phyloP scores from a whole-genome alignment of 2,113 vertebrate genomes.

The Eonycteris spelaea region DNA sequence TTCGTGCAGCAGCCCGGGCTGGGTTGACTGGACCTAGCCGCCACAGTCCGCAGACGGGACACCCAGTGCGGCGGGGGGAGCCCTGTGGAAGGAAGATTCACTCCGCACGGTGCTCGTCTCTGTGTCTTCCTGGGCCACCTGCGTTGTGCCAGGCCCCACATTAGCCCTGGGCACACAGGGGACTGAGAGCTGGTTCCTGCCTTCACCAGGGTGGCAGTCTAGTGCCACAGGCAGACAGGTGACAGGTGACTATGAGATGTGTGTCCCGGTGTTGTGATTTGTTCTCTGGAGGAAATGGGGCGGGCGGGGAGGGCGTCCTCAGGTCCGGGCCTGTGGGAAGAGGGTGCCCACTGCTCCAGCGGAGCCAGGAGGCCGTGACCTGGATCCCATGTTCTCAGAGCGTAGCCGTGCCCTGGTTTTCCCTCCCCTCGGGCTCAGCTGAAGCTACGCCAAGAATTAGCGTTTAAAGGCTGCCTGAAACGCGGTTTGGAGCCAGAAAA shows the following conservation, averaged over 20 bases:
- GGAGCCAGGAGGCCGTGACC: slow-evolving; percentile 47
- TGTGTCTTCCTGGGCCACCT: fast-evolving
- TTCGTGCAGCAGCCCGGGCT: background rate
- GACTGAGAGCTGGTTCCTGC: background rate
- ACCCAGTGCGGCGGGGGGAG: background rate
- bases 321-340: background rate
- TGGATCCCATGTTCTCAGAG: slow-evolving; percentile 59
- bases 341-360: background rate
- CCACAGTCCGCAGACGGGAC: background rate
- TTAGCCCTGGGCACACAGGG: background rate
- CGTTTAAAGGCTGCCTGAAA: slow-evolving; percentile 71
- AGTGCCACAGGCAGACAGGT: background rate
- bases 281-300: background rate
- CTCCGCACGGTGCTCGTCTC: background rate
- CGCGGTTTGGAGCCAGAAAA: slow-evolving; percentile 54
- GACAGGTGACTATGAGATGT: background rate
- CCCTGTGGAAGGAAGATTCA: fast-evolving
- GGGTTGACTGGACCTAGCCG: fast-evolving
- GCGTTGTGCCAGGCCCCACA: fast-evolving
- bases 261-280: background rate
- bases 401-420: slow-evolving; percentile 62
- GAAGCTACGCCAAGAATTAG: slow-evolving; percentile 57
- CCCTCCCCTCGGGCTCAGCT: slow-evolving; percentile 54
- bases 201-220: background rate
- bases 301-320: too few relatives aligned